phyloP scores from a whole-genome alignment of 2,113 vertebrate genomes.

The Osmerus eperlanus region DNA sequence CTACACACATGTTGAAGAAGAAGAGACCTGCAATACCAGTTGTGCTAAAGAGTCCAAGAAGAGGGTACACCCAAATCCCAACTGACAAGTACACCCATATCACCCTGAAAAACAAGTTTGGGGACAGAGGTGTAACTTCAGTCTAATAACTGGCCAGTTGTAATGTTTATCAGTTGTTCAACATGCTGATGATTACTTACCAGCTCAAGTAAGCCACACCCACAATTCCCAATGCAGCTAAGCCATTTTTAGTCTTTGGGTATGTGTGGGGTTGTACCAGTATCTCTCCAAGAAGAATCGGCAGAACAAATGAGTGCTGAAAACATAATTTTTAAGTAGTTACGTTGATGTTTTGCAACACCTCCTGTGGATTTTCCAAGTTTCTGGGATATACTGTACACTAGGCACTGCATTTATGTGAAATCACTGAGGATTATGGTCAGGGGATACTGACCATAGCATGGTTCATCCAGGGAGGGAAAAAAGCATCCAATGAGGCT shows the following conservation, averaged over 20 bases:
- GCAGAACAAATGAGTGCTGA: conserved; percentile 70
- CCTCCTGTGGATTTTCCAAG: no score
- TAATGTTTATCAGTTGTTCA: not conserved
- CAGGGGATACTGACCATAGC: conserved; percentile 76
- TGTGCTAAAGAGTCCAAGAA: conserved; percentile 62
- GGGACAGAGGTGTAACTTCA: not conserved
- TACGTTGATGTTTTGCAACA: not conserved
- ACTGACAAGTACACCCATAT: conserved; percentile 67
- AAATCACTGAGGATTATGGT: not conserved
- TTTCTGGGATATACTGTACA: no score
- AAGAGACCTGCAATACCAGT: conserved; percentile 63
- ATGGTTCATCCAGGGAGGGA: conserved; percentile 85
- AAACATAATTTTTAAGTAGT: conserved; percentile 5
- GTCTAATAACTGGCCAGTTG: not conserved
- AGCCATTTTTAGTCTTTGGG: conserved; percentile 59
- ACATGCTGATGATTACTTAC: conserved; percentile 46
- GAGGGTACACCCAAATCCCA: conserved; percentile 73
- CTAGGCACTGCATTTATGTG: no score
- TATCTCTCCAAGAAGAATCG: conserved; percentile 65
- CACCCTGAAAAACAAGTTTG: conserved; percentile 57
- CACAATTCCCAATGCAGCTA: conserved; percentile 56
- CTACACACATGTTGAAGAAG: conserved; percentile 65
- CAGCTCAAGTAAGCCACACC: conserved; percentile 64
- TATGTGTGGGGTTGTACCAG: conserved; percentile 65
- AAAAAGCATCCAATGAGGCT: conserved; percentile 71